phyloP scores from a whole-genome alignment of 2,797 vertebrate species.

The Lophura swinhoii region DNA sequence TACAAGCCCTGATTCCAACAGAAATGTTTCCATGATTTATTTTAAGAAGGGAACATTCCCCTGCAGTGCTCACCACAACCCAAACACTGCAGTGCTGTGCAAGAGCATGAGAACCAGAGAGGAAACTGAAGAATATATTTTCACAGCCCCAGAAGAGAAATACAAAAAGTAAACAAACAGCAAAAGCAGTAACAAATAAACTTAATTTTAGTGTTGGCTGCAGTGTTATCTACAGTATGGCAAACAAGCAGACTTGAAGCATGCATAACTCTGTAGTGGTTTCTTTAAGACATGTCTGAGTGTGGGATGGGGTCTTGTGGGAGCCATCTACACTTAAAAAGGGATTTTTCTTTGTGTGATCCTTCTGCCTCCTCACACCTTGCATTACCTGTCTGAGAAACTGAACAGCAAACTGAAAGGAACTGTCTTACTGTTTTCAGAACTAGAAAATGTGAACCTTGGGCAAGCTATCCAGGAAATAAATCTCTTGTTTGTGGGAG shows the following conservation, averaged over 20 bases:
- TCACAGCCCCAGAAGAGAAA: conserved; percentile 36
- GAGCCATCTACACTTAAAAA: background rate
- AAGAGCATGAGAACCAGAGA: conserved; percentile 61
- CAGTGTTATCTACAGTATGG: background rate
- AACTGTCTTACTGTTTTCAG: background rate
- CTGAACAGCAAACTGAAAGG: background rate
- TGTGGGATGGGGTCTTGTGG: background rate
- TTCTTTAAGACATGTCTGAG: background rate
- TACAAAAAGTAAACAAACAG: conserved; percentile 15
- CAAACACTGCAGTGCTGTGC: conserved; percentile 55
- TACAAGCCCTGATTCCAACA: conserved; percentile 43
- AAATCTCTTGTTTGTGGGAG: background rate
- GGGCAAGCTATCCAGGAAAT: background rate
- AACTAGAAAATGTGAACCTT: background rate
- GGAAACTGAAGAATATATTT: conserved; percentile 52
- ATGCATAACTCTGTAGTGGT: background rate
- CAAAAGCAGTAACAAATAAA: conserved; percentile 3
- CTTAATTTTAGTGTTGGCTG: background rate
- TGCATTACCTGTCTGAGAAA: background rate
- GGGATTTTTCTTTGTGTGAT: background rate
- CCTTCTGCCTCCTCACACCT: background rate
- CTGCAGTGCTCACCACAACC: conserved; percentile 60
- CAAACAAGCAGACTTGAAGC: background rate
- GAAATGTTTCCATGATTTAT: conserved; percentile 71
- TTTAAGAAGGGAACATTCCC: conserved; percentile 72